phyloP scores from a whole-genome alignment of 64 coral and sea anemone genomes.

The Orbicella faveolata region DNA sequence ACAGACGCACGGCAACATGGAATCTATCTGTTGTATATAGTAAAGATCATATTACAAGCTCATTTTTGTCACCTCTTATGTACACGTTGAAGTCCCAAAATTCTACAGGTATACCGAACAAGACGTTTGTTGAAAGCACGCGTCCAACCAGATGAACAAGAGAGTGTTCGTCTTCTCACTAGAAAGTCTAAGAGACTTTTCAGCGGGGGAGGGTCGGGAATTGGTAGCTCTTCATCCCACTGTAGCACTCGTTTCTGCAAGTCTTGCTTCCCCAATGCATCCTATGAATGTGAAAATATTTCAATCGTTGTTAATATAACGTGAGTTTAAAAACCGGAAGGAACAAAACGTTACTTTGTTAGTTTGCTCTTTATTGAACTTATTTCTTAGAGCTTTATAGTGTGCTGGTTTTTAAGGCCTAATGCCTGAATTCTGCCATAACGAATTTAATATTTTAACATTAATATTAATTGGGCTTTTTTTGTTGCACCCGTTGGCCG shows the following conservation, averaged over 20 bases:
- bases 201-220: slow-evolving; percentile 68
- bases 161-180: slow-evolving; percentile 27
- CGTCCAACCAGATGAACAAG: slow-evolving; percentile 28
- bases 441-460: too few species aligned
- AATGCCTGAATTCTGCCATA: too few species aligned
- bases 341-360: too few species aligned
- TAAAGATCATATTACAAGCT: too few species aligned
- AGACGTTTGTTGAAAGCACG: slow-evolving; percentile 41
- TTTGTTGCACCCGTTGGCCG: too few species aligned
- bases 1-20: too few species aligned
- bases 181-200: slow-evolving; percentile 62
- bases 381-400: too few species aligned
- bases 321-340: too few species aligned
- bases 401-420: too few species aligned
- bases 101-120: slow-evolving; percentile 32
- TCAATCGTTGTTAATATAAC: background rate
- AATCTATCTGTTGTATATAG: too few species aligned
- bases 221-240: slow-evolving; percentile 59
- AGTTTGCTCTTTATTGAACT: too few species aligned
- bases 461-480: too few species aligned
- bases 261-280: background rate
- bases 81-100: slow-evolving; percentile 58
- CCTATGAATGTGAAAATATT: background rate
- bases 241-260: slow-evolving; percentile 37
- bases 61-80: slow-evolving; percentile 45